Evolutionary conservation across 1,140 invertebrate species (phyloP).

Genomic region (Holcopasites calliopsidis): DNA sequence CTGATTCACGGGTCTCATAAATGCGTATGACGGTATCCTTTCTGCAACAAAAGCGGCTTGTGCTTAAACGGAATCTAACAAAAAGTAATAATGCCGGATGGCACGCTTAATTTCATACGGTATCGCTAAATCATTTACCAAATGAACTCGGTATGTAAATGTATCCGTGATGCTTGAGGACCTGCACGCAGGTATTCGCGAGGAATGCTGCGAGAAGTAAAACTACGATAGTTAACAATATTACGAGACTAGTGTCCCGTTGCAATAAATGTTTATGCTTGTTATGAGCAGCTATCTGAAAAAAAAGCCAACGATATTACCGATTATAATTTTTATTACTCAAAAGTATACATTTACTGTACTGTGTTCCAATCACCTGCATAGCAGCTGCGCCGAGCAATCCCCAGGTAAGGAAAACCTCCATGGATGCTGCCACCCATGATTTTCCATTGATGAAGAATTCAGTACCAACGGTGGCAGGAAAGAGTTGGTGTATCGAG

Average conservation of each 20-base stretch:
- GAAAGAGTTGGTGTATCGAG: slow-evolving; percentile 85
- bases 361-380: slow-evolving; percentile 80
- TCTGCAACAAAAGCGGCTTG: slow-evolving; percentile 80
- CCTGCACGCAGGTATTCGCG: slow-evolving; percentile 89
- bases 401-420: slow-evolving; percentile 94
- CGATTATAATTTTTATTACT: not conserved
- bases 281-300: slow-evolving; percentile 83
- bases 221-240: slow-evolving; percentile 88
- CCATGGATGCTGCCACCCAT: slow-evolving; percentile 93
- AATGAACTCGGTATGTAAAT: slow-evolving; percentile 90
- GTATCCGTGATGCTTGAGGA: slow-evolving; percentile 86
- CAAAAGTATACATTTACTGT: not conserved
- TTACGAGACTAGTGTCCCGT: slow-evolving; percentile 89
- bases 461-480: slow-evolving; percentile 88
- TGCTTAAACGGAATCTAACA: not conserved
- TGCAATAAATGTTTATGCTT: slow-evolving; percentile 87
- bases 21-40: slow-evolving; percentile 85
- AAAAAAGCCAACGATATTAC: not conserved
- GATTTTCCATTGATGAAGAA: slow-evolving; percentile 87
- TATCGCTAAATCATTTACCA: slow-evolving; percentile 82
- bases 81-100: not conserved
- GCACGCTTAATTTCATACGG: not conserved
- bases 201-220: slow-evolving; percentile 87
- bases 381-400: slow-evolving; percentile 91
- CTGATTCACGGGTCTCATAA: slow-evolving; percentile 82